phyloP scores from a whole-genome alignment of 2,797 vertebrate genomes.

The Sparus aurata region DNA sequence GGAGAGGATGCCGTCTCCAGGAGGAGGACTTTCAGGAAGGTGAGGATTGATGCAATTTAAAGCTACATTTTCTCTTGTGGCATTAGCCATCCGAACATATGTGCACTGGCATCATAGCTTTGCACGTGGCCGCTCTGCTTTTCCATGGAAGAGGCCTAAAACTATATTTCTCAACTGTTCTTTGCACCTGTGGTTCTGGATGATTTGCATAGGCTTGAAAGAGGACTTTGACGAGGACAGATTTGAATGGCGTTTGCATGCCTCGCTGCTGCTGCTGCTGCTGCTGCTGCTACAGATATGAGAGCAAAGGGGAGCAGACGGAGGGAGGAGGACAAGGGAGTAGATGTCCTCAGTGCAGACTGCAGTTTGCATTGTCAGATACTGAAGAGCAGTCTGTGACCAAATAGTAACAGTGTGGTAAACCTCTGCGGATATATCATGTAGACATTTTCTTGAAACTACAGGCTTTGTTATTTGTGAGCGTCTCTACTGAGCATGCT shows the following conservation, averaged over 20 bases:
- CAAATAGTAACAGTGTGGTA: background rate
- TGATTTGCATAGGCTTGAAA: constrained; percentile 86
- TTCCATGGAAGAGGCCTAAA: constrained; percentile 37
- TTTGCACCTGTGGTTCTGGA: constrained; percentile 50
- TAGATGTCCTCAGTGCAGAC: constrained; percentile 1
- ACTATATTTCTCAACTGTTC: constrained; percentile 64
- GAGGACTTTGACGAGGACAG: constrained; percentile 73
- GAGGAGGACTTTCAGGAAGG: constrained; percentile 82
- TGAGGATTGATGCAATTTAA: constrained; percentile 61
- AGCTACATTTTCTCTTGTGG: background rate
- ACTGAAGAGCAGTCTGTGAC: background rate
- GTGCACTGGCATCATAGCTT: background rate
- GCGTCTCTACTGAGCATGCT: constrained; percentile 39
- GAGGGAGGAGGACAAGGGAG: constrained; percentile 4
- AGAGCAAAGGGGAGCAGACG: constrained; percentile 19
- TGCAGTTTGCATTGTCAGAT: constrained; percentile 16
- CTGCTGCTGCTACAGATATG: constrained; percentile 62
- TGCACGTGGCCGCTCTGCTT: constrained; percentile 14
- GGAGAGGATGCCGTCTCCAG: constrained; percentile 77
- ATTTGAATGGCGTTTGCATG: constrained; percentile 89
- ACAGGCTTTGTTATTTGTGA: background rate
- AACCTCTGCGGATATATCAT: background rate
- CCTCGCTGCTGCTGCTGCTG: constrained; percentile 38
- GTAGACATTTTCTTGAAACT: background rate
- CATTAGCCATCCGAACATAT: background rate